Conservation (phyloP, 1,140 invertebrate species). For the Dolichoris vasculosae region DNA sequence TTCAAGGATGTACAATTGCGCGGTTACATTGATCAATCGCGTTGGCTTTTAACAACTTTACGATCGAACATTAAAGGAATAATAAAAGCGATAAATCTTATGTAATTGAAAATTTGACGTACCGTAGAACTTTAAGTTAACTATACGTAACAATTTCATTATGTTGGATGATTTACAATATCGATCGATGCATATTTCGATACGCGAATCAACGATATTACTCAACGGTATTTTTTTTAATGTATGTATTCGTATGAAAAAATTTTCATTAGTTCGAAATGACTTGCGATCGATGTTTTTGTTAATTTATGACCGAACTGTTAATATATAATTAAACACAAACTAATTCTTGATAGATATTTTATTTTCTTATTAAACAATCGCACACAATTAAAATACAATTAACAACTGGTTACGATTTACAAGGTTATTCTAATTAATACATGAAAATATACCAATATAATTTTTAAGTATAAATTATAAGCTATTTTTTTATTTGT, state of each 20-base stretch:
- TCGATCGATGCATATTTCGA: too few species aligned
- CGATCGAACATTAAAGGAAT: background rate
- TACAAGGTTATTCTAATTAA: background rate
- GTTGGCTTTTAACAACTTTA: background rate
- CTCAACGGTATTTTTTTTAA: background rate
- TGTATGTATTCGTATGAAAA: background rate
- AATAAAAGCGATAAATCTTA: background rate
- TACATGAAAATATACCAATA: background rate
- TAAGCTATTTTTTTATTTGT: background rate
- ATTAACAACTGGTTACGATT: background rate
- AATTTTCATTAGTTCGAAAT: background rate
- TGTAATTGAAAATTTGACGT: background rate
- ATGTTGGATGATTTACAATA: too few species aligned
- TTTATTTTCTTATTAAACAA: conserved; percentile 16
- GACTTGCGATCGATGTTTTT: background rate
- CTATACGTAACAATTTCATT: too few species aligned
- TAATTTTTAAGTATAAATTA: background rate
- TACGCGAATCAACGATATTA: background rate
- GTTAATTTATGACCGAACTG: conserved; percentile 45
- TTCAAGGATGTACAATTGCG: background rate
- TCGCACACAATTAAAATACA: conserved; percentile 11
- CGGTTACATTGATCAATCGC: background rate
- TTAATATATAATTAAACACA: conserved; percentile 27
- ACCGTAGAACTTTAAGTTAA: too few species aligned
- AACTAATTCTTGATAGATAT: conserved; percentile 8